Conservation (phyloP, 1,140 invertebrate genomes). For the Zaprionus inermis region DNA sequence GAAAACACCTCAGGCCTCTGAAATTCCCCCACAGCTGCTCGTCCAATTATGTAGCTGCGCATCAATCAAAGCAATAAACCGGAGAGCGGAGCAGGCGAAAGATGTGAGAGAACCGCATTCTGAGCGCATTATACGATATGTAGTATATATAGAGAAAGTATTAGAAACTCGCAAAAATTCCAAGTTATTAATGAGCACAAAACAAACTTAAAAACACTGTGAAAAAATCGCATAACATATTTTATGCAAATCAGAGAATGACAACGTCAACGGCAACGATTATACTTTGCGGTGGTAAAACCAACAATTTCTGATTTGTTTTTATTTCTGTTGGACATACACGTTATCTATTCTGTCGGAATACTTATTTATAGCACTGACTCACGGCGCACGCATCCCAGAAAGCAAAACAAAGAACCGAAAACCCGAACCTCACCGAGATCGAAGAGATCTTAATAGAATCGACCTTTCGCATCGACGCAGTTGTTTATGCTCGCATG, state of each 20-base stretch:
- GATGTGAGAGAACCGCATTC: conserved; percentile 29
- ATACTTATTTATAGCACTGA: conserved; percentile 72
- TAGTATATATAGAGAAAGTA: conserved; percentile 62
- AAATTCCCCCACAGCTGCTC: conserved; percentile 35
- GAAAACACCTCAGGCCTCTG: conserved; percentile 20
- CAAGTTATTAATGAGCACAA: conserved; percentile 43
- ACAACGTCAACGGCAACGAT: conserved; percentile 8
- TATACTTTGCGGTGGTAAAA: conserved; percentile 47
- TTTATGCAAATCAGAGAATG: conserved; percentile 64
- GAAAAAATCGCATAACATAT: conserved; percentile 45
- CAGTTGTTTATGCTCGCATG: conserved; percentile 53
- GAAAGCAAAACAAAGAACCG: background rate
- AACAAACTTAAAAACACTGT: too few species aligned
- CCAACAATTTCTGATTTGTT: conserved; percentile 61
- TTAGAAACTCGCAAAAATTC: conserved; percentile 63
- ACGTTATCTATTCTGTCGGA: conserved; percentile 32
- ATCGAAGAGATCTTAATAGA: conserved; percentile 16
- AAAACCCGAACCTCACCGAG: background rate
- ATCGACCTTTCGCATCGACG: conserved; percentile 11
- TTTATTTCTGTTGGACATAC: conserved; percentile 34
- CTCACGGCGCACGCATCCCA: conserved; percentile 54
- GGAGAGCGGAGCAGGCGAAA: background rate
- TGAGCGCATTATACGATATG: conserved; percentile 44
- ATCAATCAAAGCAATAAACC: conserved; percentile 31
- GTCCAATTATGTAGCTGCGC: conserved; percentile 38